Evolutionary conservation across 2,888 invertebrate genomes (phyloP), one percentile per base, ranked within the genome.

Genomic region (Volucella inanis): DNA sequence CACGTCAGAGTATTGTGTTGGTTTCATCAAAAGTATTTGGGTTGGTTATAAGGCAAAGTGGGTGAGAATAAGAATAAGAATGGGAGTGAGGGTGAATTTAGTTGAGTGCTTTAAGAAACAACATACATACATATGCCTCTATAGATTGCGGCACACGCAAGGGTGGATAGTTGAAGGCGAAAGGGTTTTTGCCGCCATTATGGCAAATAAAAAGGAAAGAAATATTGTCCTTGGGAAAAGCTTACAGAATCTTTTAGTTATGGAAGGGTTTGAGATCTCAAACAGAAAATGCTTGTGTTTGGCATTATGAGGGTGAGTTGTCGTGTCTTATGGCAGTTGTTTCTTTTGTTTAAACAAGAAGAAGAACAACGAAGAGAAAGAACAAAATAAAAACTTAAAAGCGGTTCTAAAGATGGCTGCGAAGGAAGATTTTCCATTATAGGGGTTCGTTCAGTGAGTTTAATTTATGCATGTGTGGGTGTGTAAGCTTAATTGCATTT

Each of bases 151-250:
- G 47, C 39, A 64, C 39, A 54, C 52, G 43, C 52, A 72, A 49
- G 38, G 45, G 18, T 61, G 52, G 22, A 14, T 55, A 12, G 6
- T 31, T 31, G 31, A 31, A 31, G 31, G 31, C 31, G 31, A 31
- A 12, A 50, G 65, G 43, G 55, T 45, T n/a, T 64, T 61, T 68
- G 67, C 75, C 75, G 47, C 75, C 67, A 68, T 75, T 75, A 49
- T 74, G 74, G 54, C 62, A 75, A 75, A 64, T 59, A 71, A 77
- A 81, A 64, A 64, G 41, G 62, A 52, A 77, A 52, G 61, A 62
- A 67, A 75, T 14, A 14, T 14, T 61, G 59, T 67, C 70, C 64
- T 71, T 61, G 59, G 39, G 39, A 77, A 49, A 71, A 57, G 68
- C 76, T 68, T 54, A 64, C 45, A 18, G 54, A 67, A 55, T 68